Evolutionary conservation across 30 jellyfish, hydroid and myxozoan species (phyloP).

Genomic region (Chrysaora quinquecirrha): DNA sequence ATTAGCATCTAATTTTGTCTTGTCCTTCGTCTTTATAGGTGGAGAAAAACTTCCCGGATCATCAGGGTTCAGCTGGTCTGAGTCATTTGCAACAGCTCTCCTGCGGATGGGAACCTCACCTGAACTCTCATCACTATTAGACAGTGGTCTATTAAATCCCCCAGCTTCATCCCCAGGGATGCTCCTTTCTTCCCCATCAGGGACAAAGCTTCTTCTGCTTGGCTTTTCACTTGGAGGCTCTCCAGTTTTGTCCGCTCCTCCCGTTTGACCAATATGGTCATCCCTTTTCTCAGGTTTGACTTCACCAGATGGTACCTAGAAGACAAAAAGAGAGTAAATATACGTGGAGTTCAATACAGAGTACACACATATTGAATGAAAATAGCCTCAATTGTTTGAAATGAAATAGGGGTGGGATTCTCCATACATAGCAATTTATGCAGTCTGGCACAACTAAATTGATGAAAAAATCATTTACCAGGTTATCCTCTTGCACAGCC

Average conservation of each 20-base stretch:
- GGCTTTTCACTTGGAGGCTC: neutral
- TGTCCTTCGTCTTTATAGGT: neutral
- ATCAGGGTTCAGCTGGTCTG: neutral
- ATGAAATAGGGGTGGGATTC: too few relatives aligned
- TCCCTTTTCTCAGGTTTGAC: too few relatives aligned
- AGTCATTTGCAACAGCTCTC: neutral
- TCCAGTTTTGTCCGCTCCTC: conserved; percentile 7
- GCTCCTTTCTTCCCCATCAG: conserved; percentile 15
- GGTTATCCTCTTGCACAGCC: too few relatives aligned
- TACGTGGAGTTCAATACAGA: too few relatives aligned
- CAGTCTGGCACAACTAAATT: too few relatives aligned
- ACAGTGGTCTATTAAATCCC: neutral
- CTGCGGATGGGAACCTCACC: neutral
- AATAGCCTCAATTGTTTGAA: too few relatives aligned
- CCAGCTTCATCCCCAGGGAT: neutral
- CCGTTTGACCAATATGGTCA: too few relatives aligned
- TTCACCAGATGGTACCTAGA: too few relatives aligned
- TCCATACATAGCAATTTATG: too few relatives aligned
- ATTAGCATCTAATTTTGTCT: neutral
- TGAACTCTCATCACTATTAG: neutral
- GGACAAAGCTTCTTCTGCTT: conserved; percentile 22
- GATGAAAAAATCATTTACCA: too few relatives aligned
- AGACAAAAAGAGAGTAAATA: too few relatives aligned
- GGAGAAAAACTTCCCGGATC: neutral
- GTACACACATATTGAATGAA: too few relatives aligned